Conservation (phyloP, 2,797 vertebrate genomes). For the Bovichtus variegatus region DNA sequence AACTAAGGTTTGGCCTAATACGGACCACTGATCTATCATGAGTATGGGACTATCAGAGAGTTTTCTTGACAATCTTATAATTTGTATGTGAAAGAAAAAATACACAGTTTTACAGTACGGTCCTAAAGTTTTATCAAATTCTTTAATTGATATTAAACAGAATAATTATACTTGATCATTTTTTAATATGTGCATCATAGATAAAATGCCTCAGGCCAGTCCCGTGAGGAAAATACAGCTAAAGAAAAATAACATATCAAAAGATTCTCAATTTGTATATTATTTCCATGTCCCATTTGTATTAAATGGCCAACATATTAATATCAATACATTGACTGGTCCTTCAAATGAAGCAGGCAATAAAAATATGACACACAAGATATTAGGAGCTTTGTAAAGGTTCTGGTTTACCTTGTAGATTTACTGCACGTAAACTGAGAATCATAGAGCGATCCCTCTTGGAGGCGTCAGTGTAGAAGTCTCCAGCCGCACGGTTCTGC, state of each 20-base stretch:
- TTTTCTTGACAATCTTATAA: background rate
- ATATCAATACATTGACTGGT: background rate
- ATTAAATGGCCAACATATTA: background rate
- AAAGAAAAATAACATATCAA: background rate
- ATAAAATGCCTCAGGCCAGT: background rate
- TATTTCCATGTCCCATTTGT: background rate
- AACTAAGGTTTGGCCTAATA: background rate
- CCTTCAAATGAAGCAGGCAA: background rate
- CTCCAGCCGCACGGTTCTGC: conserved; percentile 83
- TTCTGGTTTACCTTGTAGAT: conserved; percentile 84
- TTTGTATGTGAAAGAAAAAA: background rate
- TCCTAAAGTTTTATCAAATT: background rate
- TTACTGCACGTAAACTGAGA: conserved; percentile 80
- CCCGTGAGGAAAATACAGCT: background rate
- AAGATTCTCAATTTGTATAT: background rate
- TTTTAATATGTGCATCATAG: background rate
- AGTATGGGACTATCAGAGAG: background rate
- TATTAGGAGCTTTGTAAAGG: background rate
- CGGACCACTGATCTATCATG: background rate
- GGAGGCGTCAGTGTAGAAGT: conserved; percentile 82
- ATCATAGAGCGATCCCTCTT: conserved; percentile 81
- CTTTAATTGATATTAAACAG: background rate
- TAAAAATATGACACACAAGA: background rate
- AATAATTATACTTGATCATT: background rate
- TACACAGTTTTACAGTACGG: too few species aligned